Conservation (phyloP, 2,888 invertebrate species). For the Nemoura dubitans region DNA sequence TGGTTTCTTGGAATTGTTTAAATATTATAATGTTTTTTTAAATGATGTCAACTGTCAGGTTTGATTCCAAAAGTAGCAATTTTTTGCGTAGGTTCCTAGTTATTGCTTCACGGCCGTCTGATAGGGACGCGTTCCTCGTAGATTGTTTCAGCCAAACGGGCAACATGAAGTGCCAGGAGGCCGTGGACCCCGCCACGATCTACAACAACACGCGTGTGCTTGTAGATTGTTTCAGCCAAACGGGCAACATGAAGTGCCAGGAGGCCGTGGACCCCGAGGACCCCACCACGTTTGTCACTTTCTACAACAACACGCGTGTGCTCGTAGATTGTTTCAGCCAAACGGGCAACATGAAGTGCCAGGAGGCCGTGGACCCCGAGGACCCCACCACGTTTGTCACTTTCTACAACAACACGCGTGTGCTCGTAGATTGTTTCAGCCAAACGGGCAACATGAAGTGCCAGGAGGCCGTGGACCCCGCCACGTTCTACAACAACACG, state of each 20-base stretch:
- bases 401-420: slow-evolving; percentile 66
- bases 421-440: slow-evolving; percentile 62
- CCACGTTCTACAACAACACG: too few relatives aligned
- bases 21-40: too few relatives aligned
- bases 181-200: too few relatives aligned
- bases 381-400: slow-evolving; percentile 59
- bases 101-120: too few relatives aligned
- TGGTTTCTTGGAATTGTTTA: too few relatives aligned
- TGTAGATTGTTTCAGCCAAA: slow-evolving; percentile 73
- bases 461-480: slow-evolving; percentile 59
- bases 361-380: slow-evolving; percentile 59
- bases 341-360: slow-evolving; percentile 62
- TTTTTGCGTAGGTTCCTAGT: too few relatives aligned
- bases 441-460: slow-evolving; percentile 65
- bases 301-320: slow-evolving; percentile 64
- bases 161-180: too few relatives aligned
- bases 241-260: slow-evolving; percentile 68
- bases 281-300: slow-evolving; percentile 59
- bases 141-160: slow-evolving; percentile 74
- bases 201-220: too few relatives aligned
- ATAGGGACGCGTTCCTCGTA: too few relatives aligned
- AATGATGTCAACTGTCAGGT: too few relatives aligned
- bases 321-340: slow-evolving; percentile 64
- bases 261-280: slow-evolving; percentile 59
- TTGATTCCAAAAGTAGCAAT: too few relatives aligned